Percentiles rank a stretch among this genome's conserved stretches.
phyloP scores from a whole-genome alignment of 1,140 invertebrate species.

The Penaeus chinensis region DNA sequence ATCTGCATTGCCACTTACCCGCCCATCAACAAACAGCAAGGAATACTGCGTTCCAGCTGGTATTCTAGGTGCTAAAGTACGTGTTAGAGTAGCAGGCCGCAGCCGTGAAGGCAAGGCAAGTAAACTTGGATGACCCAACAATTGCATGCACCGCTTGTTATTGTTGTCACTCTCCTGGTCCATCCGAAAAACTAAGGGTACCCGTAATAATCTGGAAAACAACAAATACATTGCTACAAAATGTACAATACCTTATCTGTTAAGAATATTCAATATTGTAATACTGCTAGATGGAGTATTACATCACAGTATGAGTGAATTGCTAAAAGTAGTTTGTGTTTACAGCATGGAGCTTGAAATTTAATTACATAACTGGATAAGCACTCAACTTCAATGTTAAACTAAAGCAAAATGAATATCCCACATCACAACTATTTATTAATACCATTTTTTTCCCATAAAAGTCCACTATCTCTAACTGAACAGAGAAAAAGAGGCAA shows the following conservation, averaged over 20 bases:
- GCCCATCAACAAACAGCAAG: constrained; percentile 60
- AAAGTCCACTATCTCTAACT: too few species aligned
- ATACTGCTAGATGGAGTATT: too few species aligned
- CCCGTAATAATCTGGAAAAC: constrained; percentile 70
- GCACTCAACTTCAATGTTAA: too few species aligned
- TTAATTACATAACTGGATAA: too few species aligned
- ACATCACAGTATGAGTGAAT: too few species aligned
- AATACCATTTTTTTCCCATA: too few species aligned
- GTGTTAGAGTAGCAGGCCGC: constrained; percentile 71
- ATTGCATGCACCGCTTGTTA: constrained; percentile 70
- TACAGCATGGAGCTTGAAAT: too few species aligned
- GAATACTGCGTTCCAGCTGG: constrained; percentile 64
- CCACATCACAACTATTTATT: too few species aligned
- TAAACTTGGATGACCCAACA: constrained; percentile 75
- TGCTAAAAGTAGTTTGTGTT: too few species aligned
- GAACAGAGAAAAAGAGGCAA: too few species aligned
- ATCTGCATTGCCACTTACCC: constrained; percentile 33
- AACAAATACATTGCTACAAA: background rate
- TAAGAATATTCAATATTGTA: too few species aligned
- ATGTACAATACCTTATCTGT: background rate
- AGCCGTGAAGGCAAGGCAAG: constrained; percentile 74
- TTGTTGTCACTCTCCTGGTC: constrained; percentile 71
- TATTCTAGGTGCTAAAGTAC: constrained; percentile 70
- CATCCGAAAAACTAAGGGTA: constrained; percentile 73
- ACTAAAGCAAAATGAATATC: too few species aligned